A percentile compares a stretch with the other conserved stretches of the same genome.
Evolutionary conservation across 2,113 vertebrate species (phyloP).

Genomic region (Stigmatopora argus): DNA sequence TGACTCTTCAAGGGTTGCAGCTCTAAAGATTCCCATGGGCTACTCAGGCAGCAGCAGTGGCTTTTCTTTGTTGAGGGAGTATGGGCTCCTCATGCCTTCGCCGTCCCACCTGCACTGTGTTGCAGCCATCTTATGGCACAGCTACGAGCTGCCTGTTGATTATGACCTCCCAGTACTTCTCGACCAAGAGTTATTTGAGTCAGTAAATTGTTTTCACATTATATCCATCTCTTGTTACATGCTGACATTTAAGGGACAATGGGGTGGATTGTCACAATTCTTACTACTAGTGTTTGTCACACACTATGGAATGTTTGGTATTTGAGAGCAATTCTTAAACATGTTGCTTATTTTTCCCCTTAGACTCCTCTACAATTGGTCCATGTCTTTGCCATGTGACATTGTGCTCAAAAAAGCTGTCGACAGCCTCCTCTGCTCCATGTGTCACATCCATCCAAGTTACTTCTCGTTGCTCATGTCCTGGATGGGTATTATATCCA

Average conservation of each 20-base stretch:
- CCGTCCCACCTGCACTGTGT: conserved; percentile 97
- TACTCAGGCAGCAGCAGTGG: conserved; percentile 64
- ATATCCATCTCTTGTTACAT: too few relatives aligned
- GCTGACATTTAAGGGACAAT: too few relatives aligned
- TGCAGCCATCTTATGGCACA: conserved; percentile 95
- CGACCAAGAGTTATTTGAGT: conserved; percentile 94
- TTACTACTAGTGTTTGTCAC: neutral
- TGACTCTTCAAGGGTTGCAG: conserved; percentile 88
- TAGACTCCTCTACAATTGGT: conserved; percentile 94
- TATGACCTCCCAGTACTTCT: conserved; percentile 91
- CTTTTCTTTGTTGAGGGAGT: conserved; percentile 77
- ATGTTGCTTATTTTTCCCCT: conserved; percentile 1
- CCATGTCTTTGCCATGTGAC: conserved; percentile 94
- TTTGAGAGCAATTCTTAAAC: neutral
- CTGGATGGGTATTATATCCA: conserved; percentile 90
- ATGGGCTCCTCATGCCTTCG: conserved; percentile 95
- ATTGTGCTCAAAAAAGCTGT: conserved; percentile 97
- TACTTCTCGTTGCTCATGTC: conserved; percentile 97
- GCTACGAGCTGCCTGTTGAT: conserved; percentile 91
- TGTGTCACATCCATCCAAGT: conserved; percentile 95
- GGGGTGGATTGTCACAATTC: neutral
- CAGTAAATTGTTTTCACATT: conserved; percentile 59
- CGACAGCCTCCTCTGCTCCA: conserved; percentile 94
- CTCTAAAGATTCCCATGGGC: conserved; percentile 81
- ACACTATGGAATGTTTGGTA: too few relatives aligned